Percentiles rank a stretch among this genome's conserved stretches.
These are phyloP conservation scores for Temnopleurus reevesii DNA, from an alignment of 53 echinoderm and acorn worm genomes.

Conservation along the genomic window DNA sequence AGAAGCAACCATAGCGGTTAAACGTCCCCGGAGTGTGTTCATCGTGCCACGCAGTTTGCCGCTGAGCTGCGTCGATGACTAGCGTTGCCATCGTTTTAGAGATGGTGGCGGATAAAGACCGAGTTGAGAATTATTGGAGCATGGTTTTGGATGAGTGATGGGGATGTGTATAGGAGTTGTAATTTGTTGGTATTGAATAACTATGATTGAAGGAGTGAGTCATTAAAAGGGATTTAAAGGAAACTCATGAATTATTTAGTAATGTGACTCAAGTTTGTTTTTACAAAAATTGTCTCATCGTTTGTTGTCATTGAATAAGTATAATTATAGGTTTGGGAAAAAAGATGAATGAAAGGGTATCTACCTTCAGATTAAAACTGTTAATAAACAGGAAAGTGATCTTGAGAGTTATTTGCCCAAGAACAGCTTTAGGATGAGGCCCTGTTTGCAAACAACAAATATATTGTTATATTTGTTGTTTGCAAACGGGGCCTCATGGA, in stretches of 20 bases:
- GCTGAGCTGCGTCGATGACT: not conserved
- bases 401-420: too few relatives aligned
- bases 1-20: not conserved
- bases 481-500: too few relatives aligned
- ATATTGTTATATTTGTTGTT: too few relatives aligned
- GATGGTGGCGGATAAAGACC: not conserved
- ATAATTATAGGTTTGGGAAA: too few relatives aligned
- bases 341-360: too few relatives aligned
- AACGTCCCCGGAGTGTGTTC: not conserved
- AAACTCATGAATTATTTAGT: not conserved
- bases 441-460: too few relatives aligned
- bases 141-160: not conserved
- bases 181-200: constrained; percentile 31
- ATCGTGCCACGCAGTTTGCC: not conserved
- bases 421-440: too few relatives aligned
- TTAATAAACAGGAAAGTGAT: too few relatives aligned
- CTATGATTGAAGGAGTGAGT: not conserved
- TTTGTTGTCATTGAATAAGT: too few relatives aligned
- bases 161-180: not conserved
- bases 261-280: too few relatives aligned
- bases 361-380: too few relatives aligned
- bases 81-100: not conserved
- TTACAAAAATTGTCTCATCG: too few relatives aligned
- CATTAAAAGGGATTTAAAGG: constrained; percentile 1
- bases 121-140: constrained; percentile 26